These are phyloP conservation scores for Isoperla grammatica DNA, from an alignment of 2,888 invertebrate genomes.

Conservation along the genomic window DNA sequence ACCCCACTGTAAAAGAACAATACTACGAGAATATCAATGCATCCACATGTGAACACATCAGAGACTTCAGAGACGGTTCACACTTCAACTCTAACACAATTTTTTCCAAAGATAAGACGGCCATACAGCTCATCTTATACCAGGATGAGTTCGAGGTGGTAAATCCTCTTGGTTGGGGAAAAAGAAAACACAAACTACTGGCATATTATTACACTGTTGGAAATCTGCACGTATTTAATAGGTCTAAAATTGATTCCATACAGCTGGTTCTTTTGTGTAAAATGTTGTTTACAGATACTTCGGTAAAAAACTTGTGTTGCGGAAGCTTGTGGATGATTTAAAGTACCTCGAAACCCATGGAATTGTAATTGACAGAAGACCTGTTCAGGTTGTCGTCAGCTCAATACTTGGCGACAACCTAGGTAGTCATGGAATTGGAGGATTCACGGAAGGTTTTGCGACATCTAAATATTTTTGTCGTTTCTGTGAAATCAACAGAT, in stretches of 20 bases:
- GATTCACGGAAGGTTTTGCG: constrained; percentile 3
- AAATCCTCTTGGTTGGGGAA: background rate
- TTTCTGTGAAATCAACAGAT: constrained; percentile 1
- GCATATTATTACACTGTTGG: constrained; percentile 1
- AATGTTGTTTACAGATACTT: constrained; percentile 1
- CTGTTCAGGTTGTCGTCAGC: background rate
- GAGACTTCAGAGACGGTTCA: background rate
- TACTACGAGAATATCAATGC: background rate
- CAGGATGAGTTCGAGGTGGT: constrained; percentile 5
- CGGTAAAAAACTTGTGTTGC: background rate
- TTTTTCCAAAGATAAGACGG: background rate
- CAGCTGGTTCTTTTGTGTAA: constrained; percentile 10
- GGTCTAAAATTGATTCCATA: constrained; percentile 5
- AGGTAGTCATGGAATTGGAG: constrained; percentile 10
- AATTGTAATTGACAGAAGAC: background rate
- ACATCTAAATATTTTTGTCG: constrained; percentile 10
- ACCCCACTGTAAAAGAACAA: constrained; percentile 5
- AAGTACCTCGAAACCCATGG: constrained; percentile 7
- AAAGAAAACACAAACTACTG: background rate
- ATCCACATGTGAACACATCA: background rate
- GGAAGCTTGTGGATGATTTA: constrained; percentile 1
- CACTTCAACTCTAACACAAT: background rate
- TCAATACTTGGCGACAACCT: constrained; percentile 5
- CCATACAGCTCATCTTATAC: constrained; percentile 6
- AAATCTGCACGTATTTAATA: constrained; percentile 2